phyloP scores from a whole-genome alignment of 2,797 vertebrate genomes.

The Stomatorhinus walkeri region DNA sequence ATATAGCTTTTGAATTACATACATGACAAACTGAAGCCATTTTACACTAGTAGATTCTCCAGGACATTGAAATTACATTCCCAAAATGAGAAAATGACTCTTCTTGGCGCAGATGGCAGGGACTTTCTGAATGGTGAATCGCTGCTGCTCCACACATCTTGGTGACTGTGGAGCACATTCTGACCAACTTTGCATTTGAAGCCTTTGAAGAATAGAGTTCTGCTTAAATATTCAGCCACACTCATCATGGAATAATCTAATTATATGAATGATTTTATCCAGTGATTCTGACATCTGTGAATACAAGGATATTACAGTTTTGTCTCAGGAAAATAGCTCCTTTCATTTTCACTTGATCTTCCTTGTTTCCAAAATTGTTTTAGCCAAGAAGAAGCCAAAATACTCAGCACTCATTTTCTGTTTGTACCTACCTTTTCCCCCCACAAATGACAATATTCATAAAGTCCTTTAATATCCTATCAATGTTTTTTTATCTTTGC shows the following conservation, averaged over 20 bases:
- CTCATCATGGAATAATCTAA: background rate
- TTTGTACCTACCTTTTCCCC: background rate
- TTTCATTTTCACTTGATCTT: background rate
- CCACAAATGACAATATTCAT: background rate
- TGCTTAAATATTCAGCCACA: background rate
- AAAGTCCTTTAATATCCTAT: background rate
- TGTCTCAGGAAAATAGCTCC: background rate
- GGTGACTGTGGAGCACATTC: background rate
- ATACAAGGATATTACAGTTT: background rate
- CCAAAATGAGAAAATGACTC: slow-evolving; percentile 29
- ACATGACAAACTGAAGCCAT: slow-evolving; percentile 27
- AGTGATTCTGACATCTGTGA: background rate
- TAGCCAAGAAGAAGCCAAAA: background rate
- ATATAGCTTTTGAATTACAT: slow-evolving; percentile 29
- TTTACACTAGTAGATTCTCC: slow-evolving; percentile 29
- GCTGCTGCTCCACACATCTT: background rate
- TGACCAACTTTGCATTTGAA: background rate
- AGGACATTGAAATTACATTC: slow-evolving; percentile 23
- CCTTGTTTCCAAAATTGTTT: background rate
- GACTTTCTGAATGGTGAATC: background rate
- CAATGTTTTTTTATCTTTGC: background rate
- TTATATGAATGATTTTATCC: slow-evolving; percentile 6
- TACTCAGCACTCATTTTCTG: background rate
- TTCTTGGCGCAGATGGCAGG: background rate
- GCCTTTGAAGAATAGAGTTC: background rate